Percentiles rank a stretch among this genome's conserved stretches.
Evolutionary conservation across 1,140 invertebrate genomes (phyloP).

Genomic region (Aphelenchoides fujianensis): DNA sequence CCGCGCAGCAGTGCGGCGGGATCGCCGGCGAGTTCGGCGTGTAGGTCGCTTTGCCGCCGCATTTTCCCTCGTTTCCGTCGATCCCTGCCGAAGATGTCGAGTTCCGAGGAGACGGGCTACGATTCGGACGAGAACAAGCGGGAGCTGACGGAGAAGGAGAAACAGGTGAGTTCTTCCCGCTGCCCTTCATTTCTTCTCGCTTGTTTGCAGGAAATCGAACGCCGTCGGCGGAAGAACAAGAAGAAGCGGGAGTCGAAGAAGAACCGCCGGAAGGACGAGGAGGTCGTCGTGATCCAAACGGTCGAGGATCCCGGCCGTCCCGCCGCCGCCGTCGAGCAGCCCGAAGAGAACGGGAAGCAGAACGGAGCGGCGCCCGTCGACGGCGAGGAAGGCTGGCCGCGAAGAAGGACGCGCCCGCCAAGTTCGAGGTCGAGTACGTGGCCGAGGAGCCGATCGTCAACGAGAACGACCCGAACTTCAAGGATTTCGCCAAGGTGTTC

Average conservation of each 20-base stretch:
- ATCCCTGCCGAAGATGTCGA: not conserved
- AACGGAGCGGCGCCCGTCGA: not conserved
- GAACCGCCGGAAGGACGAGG: constrained; percentile 18
- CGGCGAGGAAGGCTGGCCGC: too few species aligned
- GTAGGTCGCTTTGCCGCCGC: too few species aligned
- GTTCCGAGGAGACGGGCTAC: constrained; percentile 6
- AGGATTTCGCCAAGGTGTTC: constrained; percentile 56
- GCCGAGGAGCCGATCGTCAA: constrained; percentile 50
- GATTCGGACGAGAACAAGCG: constrained; percentile 23
- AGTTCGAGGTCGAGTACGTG: constrained; percentile 57
- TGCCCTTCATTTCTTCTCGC: constrained; percentile 5
- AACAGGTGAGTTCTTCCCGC: constrained; percentile 31
- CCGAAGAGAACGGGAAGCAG: constrained; percentile 13
- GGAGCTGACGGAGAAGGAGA: constrained; percentile 28
- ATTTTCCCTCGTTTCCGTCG: not conserved
- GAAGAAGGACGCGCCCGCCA: constrained; percentile 19
- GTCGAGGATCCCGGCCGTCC: not conserved
- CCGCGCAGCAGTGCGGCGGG: too few species aligned
- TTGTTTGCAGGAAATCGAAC: constrained; percentile 56
- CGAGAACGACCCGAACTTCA: constrained; percentile 50
- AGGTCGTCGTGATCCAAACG: not conserved
- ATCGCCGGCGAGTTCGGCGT: too few species aligned
- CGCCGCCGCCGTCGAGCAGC: not conserved
- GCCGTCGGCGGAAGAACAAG: constrained; percentile 54
- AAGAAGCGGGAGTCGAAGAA: constrained; percentile 62